Percentiles rank a stretch among this genome's conserved stretches.
These are phyloP conservation scores for Mesoclemmys tuberculata DNA, from an alignment of 2,113 vertebrate species.

Conservation along the genomic window DNA sequence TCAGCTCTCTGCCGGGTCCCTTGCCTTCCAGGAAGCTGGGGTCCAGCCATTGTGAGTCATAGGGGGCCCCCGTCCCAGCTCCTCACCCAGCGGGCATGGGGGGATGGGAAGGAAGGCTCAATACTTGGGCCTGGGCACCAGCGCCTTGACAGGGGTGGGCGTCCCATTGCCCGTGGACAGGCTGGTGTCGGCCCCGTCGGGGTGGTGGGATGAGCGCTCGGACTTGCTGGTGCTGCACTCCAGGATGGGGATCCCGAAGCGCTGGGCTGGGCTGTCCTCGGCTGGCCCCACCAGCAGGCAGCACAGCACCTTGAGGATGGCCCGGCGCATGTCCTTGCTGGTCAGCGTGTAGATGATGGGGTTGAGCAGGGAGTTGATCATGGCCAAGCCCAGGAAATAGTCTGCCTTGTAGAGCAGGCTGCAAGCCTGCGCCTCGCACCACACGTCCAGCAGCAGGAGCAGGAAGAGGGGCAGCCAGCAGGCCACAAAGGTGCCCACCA, in stretches of 20 bases:
- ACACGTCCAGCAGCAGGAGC: constrained; percentile 87
- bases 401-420: constrained; percentile 85
- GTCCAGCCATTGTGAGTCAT: no score
- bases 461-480: constrained; percentile 92
- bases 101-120: constrained; percentile 32
- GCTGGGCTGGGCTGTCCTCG: constrained; percentile 16
- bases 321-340: constrained; percentile 88
- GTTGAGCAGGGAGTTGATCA: constrained; percentile 92
- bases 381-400: constrained; percentile 90
- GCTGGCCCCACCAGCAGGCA: constrained; percentile 62
- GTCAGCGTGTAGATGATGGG: constrained; percentile 94
- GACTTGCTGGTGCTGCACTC: constrained; percentile 86
- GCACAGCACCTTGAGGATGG: constrained; percentile 86
- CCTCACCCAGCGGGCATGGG: not conserved
- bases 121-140: constrained; percentile 73
- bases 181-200: constrained; percentile 81
- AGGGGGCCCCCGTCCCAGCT: not conserved
- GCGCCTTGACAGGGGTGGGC: constrained; percentile 76
- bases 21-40: not conserved
- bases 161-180: constrained; percentile 82
- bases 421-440: constrained; percentile 75
- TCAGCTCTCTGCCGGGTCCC: not conserved
- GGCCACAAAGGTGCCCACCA: constrained; percentile 88
- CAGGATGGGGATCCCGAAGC: constrained; percentile 80
- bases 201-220: constrained; percentile 80